These are phyloP conservation scores for Catocala fraxini DNA, from an alignment of 2,888 invertebrate species.

Conservation along the genomic window DNA sequence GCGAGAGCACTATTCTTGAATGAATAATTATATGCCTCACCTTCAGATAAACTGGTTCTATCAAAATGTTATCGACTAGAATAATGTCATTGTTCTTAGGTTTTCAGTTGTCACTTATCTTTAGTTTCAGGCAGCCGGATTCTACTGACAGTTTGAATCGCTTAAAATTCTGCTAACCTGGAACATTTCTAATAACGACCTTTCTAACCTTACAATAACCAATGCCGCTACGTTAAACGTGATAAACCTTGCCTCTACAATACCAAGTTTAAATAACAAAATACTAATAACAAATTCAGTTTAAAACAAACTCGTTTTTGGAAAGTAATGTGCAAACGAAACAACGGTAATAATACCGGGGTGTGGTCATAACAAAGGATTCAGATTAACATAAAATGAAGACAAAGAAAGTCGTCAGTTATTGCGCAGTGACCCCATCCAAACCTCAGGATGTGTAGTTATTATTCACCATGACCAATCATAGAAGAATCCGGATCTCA, in stretches of 20 bases:
- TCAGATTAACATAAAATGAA: constrained; percentile 50
- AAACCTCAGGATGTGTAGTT: constrained; percentile 48
- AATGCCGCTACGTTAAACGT: neutral
- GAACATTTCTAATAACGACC: too few relatives aligned
- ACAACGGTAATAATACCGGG: constrained; percentile 16
- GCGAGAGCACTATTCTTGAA: constrained; percentile 51
- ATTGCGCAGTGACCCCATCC: constrained; percentile 58
- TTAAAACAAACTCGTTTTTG: constrained; percentile 4
- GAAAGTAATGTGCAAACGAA: neutral
- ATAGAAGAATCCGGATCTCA: constrained; percentile 42
- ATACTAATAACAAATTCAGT: neutral
- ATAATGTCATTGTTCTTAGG: constrained; percentile 27
- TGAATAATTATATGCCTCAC: constrained; percentile 51
- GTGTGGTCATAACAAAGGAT: constrained; percentile 33
- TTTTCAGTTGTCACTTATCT: constrained; percentile 1
- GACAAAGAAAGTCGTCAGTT: constrained; percentile 60
- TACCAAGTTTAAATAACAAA: neutral
- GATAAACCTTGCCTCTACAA: neutral
- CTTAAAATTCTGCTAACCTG: neutral
- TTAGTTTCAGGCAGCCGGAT: neutral
- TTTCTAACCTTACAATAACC: too few relatives aligned
- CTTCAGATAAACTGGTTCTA: constrained; percentile 40
- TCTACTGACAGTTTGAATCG: neutral
- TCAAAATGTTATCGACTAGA: constrained; percentile 29
- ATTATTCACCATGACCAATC: constrained; percentile 46